Base-by-base conservation (phyloP, 1,140 invertebrate species). In the Rhyacophila brunnea region DNA sequence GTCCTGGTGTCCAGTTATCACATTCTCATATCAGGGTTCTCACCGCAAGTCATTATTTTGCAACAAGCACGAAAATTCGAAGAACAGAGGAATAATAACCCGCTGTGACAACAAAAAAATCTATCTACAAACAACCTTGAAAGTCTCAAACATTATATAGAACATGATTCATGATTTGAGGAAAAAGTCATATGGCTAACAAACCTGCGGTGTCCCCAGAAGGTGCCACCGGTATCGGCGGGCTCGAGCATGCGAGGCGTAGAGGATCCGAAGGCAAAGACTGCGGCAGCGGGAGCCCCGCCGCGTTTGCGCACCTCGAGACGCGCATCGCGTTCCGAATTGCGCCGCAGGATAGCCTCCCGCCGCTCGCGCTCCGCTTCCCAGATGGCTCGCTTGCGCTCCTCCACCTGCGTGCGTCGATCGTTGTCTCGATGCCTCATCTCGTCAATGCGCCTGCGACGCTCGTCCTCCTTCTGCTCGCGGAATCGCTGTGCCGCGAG, bases 211-310 rank as follows among this genome's bases (percentile, higher is more conserved):
- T 88, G 85, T 48, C 87, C 88, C 90, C 89, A 92, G 78, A 89
- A 91, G 51, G 86, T 84, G 57, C 85, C 84, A 44, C 85, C 84
- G 55, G 87, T 86, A 72, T 92, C 89, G 35, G 87, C 84, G 19
- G 89, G 89, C 69, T 93, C 91, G 65, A 93, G 75, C 80, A 93
- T 88, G 55, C 92, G 80, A 49, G 92, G 91, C 44, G 91, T 93
- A 52, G 91, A 93, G 68, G 91, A 93, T 36, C 92, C 92, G 77
- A 94, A 94, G 32, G 91, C 92, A 78, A 93, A 94, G 15, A 66
- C 86, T 74, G 69, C 86, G 80, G 76, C 89, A 81, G 65, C 86
- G 81, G 42, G 85, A 85, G 66, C 90, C 87, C 69, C 90, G 70
- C 81, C 89, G 83, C 69, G 87, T 86, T 65, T 88, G 86, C 80